Percentiles rank a stretch among this genome's conserved stretches.
Evolutionary conservation across 92 coral and sea anemone species (phyloP).

Genomic region (Epizoanthus stellaris): DNA sequence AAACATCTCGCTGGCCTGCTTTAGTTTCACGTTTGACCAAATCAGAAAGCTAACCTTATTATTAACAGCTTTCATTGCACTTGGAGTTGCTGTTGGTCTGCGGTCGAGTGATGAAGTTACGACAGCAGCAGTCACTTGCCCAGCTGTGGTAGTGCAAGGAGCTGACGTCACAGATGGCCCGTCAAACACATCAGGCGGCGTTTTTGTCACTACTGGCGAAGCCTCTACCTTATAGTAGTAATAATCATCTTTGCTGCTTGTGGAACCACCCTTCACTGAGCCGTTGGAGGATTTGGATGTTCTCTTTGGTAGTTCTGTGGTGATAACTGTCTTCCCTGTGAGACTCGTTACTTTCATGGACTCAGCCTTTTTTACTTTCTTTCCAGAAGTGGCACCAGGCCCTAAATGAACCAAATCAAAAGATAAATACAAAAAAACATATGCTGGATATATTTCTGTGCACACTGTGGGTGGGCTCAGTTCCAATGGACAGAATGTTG

Average conservation of each 20-base stretch:
- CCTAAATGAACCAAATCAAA: constrained; percentile 48
- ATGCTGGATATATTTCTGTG: too few relatives aligned
- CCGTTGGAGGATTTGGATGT: constrained; percentile 64
- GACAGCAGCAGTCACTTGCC: constrained; percentile 41
- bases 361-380: constrained; percentile 83
- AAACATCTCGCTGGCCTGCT: not conserved
- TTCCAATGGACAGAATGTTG: too few relatives aligned
- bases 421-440: not conserved
- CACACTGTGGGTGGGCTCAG: too few relatives aligned
- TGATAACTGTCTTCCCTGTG: constrained; percentile 84
- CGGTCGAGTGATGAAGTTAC: constrained; percentile 26
- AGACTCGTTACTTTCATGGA: constrained; percentile 96
- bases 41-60: not conserved
- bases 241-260: constrained; percentile 34
- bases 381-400: constrained; percentile 86
- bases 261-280: constrained; percentile 15
- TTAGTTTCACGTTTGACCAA: not conserved
- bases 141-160: constrained; percentile 22
- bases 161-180: constrained; percentile 14
- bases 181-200: constrained; percentile 34
- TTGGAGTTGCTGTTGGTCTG: not conserved
- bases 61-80: not conserved
- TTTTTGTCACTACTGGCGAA: constrained; percentile 17
- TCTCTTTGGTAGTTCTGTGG: constrained; percentile 79
- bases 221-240: constrained; percentile 41